Evolutionary conservation across 2,888 invertebrate genomes (phyloP).

Genomic region (Campoletis raptor): DNA sequence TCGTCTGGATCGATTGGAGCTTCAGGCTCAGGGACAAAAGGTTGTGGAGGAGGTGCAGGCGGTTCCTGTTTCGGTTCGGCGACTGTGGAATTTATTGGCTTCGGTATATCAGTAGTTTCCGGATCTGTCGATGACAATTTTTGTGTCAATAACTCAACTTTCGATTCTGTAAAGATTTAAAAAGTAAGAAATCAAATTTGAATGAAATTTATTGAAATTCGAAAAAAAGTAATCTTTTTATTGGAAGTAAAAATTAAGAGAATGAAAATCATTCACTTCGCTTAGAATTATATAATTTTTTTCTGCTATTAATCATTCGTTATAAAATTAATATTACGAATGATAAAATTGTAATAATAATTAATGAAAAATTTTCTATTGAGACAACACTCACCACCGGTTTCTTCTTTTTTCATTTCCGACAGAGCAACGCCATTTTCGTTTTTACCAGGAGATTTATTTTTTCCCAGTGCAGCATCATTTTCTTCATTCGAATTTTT

Average conservation of each 20-base stretch:
- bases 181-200: neutral
- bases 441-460: constrained; percentile 60
- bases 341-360: constrained; percentile 1
- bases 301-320: no score
- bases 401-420: constrained; percentile 72
- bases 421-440: constrained; percentile 25
- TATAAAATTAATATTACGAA: no score
- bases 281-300: no score
- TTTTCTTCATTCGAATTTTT: constrained; percentile 71
- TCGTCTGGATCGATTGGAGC: constrained; percentile 92
- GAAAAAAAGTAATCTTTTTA: neutral
- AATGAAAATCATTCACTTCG: neutral
- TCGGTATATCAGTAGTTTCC: constrained; percentile 22
- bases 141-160: constrained; percentile 36
- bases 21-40: constrained; percentile 91
- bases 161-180: constrained; percentile 42
- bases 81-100: constrained; percentile 31
- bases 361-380: constrained; percentile 2
- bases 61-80: constrained; percentile 48
- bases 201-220: constrained; percentile 18
- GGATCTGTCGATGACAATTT: constrained; percentile 32
- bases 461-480: constrained; percentile 77
- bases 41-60: constrained; percentile 75
- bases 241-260: constrained; percentile 41
- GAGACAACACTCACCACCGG: constrained; percentile 60